These are phyloP conservation scores for Plecturocebus donacophilus DNA, from an alignment of 2,113 vertebrate species.

Conservation along the genomic window DNA sequence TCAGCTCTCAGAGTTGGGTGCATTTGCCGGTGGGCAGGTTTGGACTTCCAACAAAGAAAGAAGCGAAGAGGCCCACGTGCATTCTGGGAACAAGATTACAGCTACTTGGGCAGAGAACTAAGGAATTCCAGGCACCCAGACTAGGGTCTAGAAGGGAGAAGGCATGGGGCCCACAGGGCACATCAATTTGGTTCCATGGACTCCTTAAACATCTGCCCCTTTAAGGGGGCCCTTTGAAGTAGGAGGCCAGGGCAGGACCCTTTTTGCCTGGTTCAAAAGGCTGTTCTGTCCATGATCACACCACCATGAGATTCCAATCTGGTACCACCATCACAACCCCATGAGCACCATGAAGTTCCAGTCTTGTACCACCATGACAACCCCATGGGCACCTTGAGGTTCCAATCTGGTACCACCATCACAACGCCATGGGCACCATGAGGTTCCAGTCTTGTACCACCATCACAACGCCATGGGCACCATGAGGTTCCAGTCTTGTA, in stretches of 20 bases:
- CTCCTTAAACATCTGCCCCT: neutral
- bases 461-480: neutral
- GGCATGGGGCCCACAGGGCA: too few species aligned
- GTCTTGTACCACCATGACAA: too few species aligned
- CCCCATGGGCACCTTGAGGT: neutral
- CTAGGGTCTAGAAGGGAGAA: neutral
- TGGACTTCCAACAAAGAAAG: neutral
- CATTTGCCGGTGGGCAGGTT: neutral
- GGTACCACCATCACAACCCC: too few species aligned
- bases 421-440: too few species aligned
- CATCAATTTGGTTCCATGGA: too few species aligned
- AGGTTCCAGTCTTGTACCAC: too few species aligned
- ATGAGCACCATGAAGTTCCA: too few species aligned
- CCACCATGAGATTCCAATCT: neutral
- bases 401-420: too few species aligned
- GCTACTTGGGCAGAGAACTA: neutral
- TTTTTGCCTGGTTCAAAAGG: neutral
- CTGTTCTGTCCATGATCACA: too few species aligned
- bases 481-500: neutral
- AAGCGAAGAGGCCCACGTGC: neutral
- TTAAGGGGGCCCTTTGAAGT: neutral
- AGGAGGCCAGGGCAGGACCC: neutral
- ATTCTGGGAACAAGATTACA: neutral
- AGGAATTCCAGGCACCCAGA: neutral
- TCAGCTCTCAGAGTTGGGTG: neutral